A percentile compares a stretch with the other conserved stretches of the same genome.
These are phyloP conservation scores for Strigamia crassipes DNA, from an alignment of 2,888 invertebrate species.

Conservation along the genomic window DNA sequence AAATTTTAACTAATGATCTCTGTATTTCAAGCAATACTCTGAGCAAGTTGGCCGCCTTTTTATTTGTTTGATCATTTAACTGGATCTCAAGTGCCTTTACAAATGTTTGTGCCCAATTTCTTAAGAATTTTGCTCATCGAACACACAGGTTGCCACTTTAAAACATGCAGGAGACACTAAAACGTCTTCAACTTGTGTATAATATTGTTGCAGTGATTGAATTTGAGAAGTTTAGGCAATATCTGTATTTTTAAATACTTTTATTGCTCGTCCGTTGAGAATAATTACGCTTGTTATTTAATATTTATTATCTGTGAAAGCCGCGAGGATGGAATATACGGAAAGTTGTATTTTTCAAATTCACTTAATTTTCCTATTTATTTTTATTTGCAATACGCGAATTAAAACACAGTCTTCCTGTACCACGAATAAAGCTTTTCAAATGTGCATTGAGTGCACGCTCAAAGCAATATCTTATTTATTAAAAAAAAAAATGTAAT, in stretches of 20 bases:
- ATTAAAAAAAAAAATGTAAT: background rate
- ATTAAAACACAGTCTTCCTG: constrained; percentile 35
- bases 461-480: background rate
- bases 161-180: background rate
- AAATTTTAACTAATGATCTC: constrained; percentile 15
- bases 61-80: background rate
- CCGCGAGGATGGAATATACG: background rate
- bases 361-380: background rate
- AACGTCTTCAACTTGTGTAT: background rate
- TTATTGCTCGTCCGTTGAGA: background rate
- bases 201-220: background rate
- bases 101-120: constrained; percentile 30
- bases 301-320: background rate
- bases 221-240: background rate
- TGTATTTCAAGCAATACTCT: constrained; percentile 11
- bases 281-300: constrained; percentile 10
- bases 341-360: background rate
- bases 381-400: no score
- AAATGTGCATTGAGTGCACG: constrained; percentile 35
- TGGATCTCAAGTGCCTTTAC: constrained; percentile 31
- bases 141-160: background rate
- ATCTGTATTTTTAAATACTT: background rate
- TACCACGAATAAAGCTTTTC: constrained; percentile 27
- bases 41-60: background rate
- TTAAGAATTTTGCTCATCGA: constrained; percentile 7